A percentile compares a stretch with the other conserved stretches of the same genome.
phyloP scores from a whole-genome alignment of 2,888 invertebrate genomes.

The Chloroclystis v-ata region DNA sequence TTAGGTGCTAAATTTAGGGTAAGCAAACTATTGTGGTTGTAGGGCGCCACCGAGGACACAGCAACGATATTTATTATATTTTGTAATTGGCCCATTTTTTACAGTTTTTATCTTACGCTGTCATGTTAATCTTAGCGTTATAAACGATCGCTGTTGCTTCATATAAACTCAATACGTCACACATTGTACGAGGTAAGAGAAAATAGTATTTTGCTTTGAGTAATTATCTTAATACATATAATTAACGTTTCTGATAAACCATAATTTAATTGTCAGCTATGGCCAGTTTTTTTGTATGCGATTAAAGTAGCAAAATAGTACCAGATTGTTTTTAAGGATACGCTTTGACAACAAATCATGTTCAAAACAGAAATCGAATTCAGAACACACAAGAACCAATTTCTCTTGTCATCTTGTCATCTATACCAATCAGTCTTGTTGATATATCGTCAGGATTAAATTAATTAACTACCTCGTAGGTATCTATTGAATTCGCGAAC shows the following conservation, averaged over 20 bases:
- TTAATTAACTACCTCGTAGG: conserved; percentile 7
- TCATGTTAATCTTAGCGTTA: conserved; percentile 46
- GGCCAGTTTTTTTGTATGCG: no score
- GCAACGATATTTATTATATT: conserved; percentile 73
- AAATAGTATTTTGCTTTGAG: no score
- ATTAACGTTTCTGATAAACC: no score
- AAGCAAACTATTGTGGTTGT: conserved; percentile 63
- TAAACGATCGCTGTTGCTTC: conserved; percentile 49
- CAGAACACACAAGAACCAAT: neutral
- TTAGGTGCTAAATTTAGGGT: conserved; percentile 52
- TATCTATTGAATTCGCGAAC: conserved; percentile 16
- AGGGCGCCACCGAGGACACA: conserved; percentile 56
- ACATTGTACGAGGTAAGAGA: no score
- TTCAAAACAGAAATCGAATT: neutral
- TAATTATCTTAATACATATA: no score
- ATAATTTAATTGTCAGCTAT: no score
- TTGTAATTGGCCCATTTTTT: conserved; percentile 69
- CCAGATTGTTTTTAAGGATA: no score
- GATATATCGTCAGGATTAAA: conserved; percentile 6
- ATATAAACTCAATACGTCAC: conserved; percentile 23
- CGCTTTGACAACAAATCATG: no score
- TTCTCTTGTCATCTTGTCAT: neutral
- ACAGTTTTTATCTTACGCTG: conserved; percentile 45
- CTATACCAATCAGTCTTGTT: neutral
- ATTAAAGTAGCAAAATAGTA: no score